phyloP scores from a whole-genome alignment of 2,797 vertebrate genomes.

The Avahi laniger region DNA sequence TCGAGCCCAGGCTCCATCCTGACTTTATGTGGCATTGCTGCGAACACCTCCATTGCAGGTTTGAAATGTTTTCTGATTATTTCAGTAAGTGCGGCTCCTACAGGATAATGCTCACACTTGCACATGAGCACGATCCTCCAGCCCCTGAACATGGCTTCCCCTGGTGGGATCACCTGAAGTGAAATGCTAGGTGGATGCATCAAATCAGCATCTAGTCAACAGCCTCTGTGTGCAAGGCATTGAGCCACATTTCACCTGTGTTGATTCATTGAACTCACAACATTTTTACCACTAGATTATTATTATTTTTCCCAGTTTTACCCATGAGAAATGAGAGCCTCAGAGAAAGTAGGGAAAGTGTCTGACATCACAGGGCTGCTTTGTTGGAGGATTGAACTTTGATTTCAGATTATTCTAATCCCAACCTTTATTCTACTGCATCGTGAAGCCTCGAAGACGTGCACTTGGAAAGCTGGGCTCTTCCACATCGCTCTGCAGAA shows the following conservation, averaged over 20 bases:
- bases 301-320: background rate
- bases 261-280: background rate
- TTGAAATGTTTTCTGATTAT: background rate
- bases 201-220: background rate
- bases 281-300: background rate
- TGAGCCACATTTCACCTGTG: background rate
- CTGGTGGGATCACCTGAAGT: background rate
- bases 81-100: background rate
- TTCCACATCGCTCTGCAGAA: background rate
- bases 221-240: background rate
- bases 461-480: background rate
- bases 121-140: background rate
- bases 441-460: background rate
- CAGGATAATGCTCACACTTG: background rate
- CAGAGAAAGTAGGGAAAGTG: background rate
- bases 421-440: background rate
- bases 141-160: background rate
- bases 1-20: background rate
- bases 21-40: background rate
- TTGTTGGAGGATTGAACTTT: background rate
- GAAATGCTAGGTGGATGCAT: background rate
- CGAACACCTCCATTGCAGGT: too few relatives aligned
- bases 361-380: background rate
- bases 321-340: background rate
- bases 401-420: background rate